Percentiles rank a stretch among this genome's conserved stretches.
Conservation (phyloP, 2,888 invertebrate species). For the Machimus atricapillus region DNA sequence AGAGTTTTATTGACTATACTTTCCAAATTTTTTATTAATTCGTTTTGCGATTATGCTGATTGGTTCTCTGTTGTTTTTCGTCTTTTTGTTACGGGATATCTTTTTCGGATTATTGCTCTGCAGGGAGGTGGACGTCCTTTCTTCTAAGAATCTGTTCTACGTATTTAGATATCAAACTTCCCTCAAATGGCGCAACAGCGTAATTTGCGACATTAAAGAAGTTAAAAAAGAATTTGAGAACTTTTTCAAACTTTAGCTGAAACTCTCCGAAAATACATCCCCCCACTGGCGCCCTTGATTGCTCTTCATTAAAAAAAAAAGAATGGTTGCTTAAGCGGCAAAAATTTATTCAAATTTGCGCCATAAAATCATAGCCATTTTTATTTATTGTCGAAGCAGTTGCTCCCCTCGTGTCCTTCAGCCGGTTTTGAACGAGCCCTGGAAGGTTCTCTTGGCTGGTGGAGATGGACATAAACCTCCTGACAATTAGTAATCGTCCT, state of each 20-base stretch:
- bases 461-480: slow-evolving; percentile 10
- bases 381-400: not conserved
- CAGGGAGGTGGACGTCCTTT: not conserved
- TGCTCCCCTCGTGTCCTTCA: not conserved
- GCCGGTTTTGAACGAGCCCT: not conserved
- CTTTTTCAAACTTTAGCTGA: not conserved
- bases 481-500: slow-evolving; percentile 10
- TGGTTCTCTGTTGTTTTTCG: not conserved
- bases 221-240: not conserved
- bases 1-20: not conserved
- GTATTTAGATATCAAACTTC: not conserved
- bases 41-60: not conserved
- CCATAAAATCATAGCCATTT: not conserved
- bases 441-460: not conserved
- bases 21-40: not conserved
- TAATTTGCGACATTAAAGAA: not conserved
- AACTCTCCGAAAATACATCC: not conserved
- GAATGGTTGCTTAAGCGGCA: not conserved
- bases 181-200: not conserved
- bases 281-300: not conserved
- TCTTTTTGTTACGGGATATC: not conserved
- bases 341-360: not conserved
- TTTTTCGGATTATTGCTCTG: not conserved
- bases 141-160: not conserved
- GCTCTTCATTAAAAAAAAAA: not conserved